Conservation (phyloP, 2,797 vertebrate genomes). For the Margarornis squamiger region DNA sequence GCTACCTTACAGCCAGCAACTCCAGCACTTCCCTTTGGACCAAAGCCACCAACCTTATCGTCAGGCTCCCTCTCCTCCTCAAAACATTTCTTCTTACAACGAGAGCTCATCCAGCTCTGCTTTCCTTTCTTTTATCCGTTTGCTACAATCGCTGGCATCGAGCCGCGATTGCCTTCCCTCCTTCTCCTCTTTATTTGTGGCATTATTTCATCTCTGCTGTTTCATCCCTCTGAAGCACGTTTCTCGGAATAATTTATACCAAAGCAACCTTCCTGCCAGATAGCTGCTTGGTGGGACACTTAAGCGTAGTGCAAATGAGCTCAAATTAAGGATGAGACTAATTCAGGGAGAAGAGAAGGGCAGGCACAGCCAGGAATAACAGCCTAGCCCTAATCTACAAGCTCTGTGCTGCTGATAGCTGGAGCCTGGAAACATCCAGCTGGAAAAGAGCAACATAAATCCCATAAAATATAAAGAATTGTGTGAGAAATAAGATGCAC, state of each 20-base stretch:
- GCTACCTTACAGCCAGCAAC: background rate
- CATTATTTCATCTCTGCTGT: background rate
- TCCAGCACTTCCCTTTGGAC: background rate
- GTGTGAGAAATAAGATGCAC: accelerated
- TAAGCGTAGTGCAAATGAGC: accelerated
- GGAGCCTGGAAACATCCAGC: background rate
- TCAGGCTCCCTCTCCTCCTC: background rate
- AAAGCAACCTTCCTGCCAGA: background rate
- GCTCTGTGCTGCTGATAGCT: accelerated
- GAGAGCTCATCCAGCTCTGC: background rate
- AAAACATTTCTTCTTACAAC: background rate
- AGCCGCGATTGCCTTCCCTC: background rate
- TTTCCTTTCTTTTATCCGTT: background rate
- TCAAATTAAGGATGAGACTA: background rate
- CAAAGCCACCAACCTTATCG: accelerated
- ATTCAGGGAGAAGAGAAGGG: background rate
- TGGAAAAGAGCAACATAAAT: background rate
- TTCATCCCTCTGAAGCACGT: background rate
- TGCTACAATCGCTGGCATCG: background rate
- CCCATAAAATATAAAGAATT: background rate
- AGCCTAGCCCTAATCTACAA: background rate
- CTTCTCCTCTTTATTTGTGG: background rate
- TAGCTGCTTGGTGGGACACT: background rate
- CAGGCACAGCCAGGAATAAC: background rate
- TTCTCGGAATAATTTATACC: background rate